These are phyloP conservation scores for Ennomos quercinarius DNA, from an alignment of 2,888 invertebrate species.

Conservation along the genomic window DNA sequence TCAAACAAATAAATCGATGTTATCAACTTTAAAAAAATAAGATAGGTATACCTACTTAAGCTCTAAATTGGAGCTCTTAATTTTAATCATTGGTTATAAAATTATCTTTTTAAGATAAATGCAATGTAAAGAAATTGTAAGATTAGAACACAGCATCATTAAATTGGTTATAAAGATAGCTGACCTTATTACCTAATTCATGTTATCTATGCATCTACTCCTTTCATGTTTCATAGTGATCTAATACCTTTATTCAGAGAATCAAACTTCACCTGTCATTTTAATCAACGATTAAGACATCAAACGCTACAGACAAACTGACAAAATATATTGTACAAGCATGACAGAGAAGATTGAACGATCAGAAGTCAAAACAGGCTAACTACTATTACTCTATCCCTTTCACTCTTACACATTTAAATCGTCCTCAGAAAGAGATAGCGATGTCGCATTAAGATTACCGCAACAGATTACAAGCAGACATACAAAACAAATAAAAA, in stretches of 20 bases:
- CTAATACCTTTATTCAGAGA: slow-evolving; percentile 41
- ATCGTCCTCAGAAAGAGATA: slow-evolving; percentile 53
- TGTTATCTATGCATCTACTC: slow-evolving; percentile 21
- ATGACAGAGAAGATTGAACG: slow-evolving; percentile 66
- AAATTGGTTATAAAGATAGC: slow-evolving; percentile 17
- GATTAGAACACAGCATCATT: neutral
- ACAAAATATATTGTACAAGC: slow-evolving; percentile 62
- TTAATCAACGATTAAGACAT: slow-evolving; percentile 61
- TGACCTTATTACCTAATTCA: slow-evolving; percentile 4
- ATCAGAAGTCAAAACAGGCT: slow-evolving; percentile 71
- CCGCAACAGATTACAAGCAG: slow-evolving; percentile 59
- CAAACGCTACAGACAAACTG: slow-evolving; percentile 64
- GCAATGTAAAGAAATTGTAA: no score
- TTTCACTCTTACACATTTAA: slow-evolving; percentile 42
- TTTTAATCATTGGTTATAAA: no score
- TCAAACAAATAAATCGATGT: no score
- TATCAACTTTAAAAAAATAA: no score
- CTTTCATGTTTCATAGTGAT: slow-evolving; percentile 27
- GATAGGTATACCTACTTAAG: no score
- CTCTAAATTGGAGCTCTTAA: no score
- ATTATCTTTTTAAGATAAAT: no score
- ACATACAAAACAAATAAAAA: slow-evolving; percentile 81
- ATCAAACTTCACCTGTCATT: slow-evolving; percentile 63
- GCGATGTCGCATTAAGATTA: slow-evolving; percentile 69
- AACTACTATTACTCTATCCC: slow-evolving; percentile 47